Evolutionary conservation across 2,113 vertebrate genomes (phyloP), one percentile per base, ranked within the genome.

Genomic region (Mustela nigripes): DNA sequence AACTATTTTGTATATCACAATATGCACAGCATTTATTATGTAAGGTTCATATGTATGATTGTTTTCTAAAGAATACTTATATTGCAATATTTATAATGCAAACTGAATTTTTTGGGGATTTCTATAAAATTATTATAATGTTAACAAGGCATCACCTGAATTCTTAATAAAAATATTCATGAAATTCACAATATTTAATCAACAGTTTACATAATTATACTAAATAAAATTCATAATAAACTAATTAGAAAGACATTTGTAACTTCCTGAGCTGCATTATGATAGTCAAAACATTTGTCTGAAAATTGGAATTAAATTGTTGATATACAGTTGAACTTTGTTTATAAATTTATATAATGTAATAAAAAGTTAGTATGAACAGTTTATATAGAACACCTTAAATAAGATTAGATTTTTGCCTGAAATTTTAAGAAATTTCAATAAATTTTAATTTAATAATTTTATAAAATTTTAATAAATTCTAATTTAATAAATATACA

Each of bases 241-340:
- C 1, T 67, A 53, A 60, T 0, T 73, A 1, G 45, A 63, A 82
- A 84, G 3, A 26, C 19, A 63, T 33, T 93, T 89, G 3, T 76
- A 71, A 69, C 31, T 92, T 76, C 45, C n/a, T 60, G 12, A 78
- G 5, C 31, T 91, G 0, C 48, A 21, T 63, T 82, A 65, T 4
- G 39, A 60, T 18, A 74, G 2, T 36, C 5, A 83, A 78, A 88
- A 21, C 19, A 1, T 89, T 50, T 50, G 1, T 45, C 45, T 96
- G 15, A 94, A 96, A 92, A 81, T 5, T 50, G 16, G 60, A 85
- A 96, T 78, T 33, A 83, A 58, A 56, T 84, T 60, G n/a, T 48
- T 88, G 65, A 15, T 90, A 84, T 39, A 8, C 6, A 24, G 21
- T 73, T 36, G 3, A 4, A 26, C 31, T 76, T 83, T 56, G 1